Conservation (phyloP, 2,888 invertebrate species). For the Octodonta nipae region DNA sequence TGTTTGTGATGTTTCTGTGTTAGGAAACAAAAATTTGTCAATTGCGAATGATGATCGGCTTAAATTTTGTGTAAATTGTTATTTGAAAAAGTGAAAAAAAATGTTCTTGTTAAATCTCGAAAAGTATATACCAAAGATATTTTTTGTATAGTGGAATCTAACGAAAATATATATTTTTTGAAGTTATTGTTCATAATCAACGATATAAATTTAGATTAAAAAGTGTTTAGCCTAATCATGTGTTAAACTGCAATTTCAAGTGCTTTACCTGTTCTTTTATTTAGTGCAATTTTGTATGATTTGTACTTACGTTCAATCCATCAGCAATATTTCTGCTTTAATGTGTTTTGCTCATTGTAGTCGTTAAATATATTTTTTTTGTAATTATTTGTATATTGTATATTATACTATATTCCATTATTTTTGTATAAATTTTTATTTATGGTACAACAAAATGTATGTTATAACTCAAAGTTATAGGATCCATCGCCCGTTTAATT, state of each 20-base stretch:
- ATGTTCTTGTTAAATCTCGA: slow-evolving; percentile 25
- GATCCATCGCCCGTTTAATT: no score
- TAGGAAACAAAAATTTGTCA: no score
- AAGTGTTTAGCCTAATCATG: no score
- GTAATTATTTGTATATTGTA: slow-evolving; percentile 22
- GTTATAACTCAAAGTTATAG: no score
- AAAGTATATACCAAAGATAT: slow-evolving; percentile 35
- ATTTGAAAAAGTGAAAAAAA: slow-evolving; percentile 16
- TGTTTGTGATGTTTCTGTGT: no score
- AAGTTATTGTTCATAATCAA: slow-evolving; percentile 20
- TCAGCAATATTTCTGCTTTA: slow-evolving; percentile 17
- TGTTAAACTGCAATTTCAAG: no score
- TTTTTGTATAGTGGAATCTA: slow-evolving; percentile 31
- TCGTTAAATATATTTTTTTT: slow-evolving; percentile 14
- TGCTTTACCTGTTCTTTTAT: background rate
- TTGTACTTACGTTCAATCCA: slow-evolving; percentile 18
- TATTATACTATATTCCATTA: slow-evolving; percentile 13
- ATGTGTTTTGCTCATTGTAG: slow-evolving; percentile 12
- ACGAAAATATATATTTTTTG: slow-evolving; percentile 31
- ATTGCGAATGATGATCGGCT: no score
- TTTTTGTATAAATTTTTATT: slow-evolving; percentile 12
- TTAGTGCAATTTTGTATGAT: slow-evolving; percentile 16
- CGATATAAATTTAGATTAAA: no score
- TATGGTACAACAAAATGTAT: slow-evolving; percentile 10
- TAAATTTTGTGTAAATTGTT: slow-evolving; percentile 21